A percentile compares a stretch with the other conserved stretches of the same genome.
phyloP scores from a whole-genome alignment of 2,113 vertebrate species.

The Gasterosteus nipponicus region DNA sequence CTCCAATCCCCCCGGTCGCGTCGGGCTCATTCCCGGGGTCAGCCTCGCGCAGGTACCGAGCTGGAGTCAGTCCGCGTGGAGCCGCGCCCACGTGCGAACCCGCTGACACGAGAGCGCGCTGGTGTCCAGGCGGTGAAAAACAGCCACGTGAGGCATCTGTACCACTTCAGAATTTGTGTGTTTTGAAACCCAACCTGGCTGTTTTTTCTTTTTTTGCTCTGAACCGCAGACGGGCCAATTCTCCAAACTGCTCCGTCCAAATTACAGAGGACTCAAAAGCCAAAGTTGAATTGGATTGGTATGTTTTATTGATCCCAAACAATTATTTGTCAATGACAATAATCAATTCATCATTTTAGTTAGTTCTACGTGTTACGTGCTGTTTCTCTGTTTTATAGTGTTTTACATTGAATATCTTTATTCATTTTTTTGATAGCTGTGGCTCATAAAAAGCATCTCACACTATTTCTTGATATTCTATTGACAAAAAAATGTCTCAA shows the following conservation, averaged over 20 bases:
- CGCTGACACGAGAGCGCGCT: conserved; percentile 72
- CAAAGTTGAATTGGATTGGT: not conserved
- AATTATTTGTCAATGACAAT: not conserved
- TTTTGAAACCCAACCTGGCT: conserved; percentile 56
- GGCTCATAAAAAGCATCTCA: not conserved
- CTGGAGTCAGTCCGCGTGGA: conserved; percentile 41
- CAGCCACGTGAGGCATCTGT: conserved; percentile 54
- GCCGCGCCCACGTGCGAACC: conserved; percentile 80
- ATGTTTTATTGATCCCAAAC: not conserved
- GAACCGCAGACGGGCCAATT: not conserved
- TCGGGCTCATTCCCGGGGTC: conserved; percentile 34
- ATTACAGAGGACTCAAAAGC: not conserved
- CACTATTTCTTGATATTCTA: not conserved
- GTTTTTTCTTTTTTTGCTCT: conserved; percentile 26
- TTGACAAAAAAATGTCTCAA: not conserved
- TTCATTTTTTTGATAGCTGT: too few relatives aligned
- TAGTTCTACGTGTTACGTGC: not conserved
- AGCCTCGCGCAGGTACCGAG: conserved; percentile 14
- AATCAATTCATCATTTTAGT: not conserved
- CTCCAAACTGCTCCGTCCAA: not conserved
- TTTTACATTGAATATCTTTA: not conserved
- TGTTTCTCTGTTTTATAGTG: not conserved
- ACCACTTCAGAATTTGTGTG: conserved; percentile 39
- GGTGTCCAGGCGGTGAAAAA: conserved; percentile 63
- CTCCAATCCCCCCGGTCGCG: not conserved